These are phyloP conservation scores for Gandaritis pyraliata DNA, from an alignment of 2,888 invertebrate genomes.

Conservation along the genomic window DNA sequence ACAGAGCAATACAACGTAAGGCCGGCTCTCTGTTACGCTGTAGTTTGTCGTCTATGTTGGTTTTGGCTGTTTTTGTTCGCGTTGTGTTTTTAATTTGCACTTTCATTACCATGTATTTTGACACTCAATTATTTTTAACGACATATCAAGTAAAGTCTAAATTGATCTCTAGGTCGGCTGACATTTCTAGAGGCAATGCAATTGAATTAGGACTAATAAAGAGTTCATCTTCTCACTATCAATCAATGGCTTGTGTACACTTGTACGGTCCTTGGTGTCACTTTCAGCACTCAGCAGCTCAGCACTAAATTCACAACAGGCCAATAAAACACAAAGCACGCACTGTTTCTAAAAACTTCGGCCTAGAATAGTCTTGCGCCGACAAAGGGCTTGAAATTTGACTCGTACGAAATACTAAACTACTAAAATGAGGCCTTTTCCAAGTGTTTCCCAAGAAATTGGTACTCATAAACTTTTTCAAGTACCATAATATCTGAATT, in stretches of 20 bases:
- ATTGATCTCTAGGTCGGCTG: constrained; percentile 6
- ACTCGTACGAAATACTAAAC: no score
- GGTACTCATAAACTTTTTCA: no score
- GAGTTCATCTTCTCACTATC: constrained; percentile 1
- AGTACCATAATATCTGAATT: no score
- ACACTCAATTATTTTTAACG: constrained; percentile 27
- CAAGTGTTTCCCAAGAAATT: no score
- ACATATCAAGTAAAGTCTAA: background rate
- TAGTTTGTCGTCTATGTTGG: constrained; percentile 52
- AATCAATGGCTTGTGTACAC: background rate
- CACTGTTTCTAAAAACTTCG: no score
- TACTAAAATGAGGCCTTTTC: no score
- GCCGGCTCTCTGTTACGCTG: constrained; percentile 46
- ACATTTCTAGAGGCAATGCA: background rate
- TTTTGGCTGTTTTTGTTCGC: constrained; percentile 49
- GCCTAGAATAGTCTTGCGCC: no score
- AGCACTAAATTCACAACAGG: no score
- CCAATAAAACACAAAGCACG: no score
- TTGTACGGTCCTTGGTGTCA: no score
- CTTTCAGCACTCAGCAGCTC: no score
- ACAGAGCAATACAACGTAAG: background rate
- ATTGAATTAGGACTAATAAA: background rate
- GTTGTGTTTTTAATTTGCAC: constrained; percentile 64
- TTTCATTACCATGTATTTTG: constrained; percentile 53
- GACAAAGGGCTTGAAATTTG: no score